Evolutionary conservation across 2,797 vertebrate species (phyloP), one percentile per base, ranked within the genome.

Genomic region (Harpagifer antarcticus): DNA sequence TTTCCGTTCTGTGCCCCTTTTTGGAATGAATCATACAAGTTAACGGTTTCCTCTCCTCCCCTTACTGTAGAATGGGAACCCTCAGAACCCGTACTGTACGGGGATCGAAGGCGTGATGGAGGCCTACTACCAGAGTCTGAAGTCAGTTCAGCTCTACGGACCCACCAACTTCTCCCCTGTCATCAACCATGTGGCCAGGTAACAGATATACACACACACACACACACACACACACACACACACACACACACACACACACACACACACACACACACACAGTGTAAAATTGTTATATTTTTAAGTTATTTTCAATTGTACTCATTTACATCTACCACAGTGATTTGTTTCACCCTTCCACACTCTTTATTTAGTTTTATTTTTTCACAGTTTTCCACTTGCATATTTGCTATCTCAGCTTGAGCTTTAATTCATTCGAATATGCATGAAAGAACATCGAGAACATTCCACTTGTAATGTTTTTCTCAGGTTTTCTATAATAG

Each of bases 141-240:
- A 98, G 88, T 97, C 96, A 14, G 98, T 99, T 13, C 97, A 99
- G 76, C 95, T 99, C 33, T 99, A 98, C n/a, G 98, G 98, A 61
- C 98, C 98, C 66, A 99, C 98, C 65, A 99, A 99, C 91, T 99
- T 99, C 89, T 98, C 98, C 50, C 98, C 98, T 9, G 96, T 99
- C 72, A 96, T 99, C 89, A 99, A 98, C 91, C 98, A 99, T 2
- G 98, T 99, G 78, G 98, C 98, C 86, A 97, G 90, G 92, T 94
- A 89, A 70, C 31, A 57, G 40, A 40, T 2, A 1, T 1, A 37
- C 33, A 37, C 33, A 33, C 33, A 8, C 33, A 33, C 23, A 65
- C 9, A 56, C 9, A 20, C 11, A 54, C 1, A 17, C 23, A 23
- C 23, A 23, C 23, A 3, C 23, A 23, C 23, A 23, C 23, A 23